Base-by-base conservation (phyloP, 2,888 invertebrate species). In the Lasioglossum figueresi region DNA sequence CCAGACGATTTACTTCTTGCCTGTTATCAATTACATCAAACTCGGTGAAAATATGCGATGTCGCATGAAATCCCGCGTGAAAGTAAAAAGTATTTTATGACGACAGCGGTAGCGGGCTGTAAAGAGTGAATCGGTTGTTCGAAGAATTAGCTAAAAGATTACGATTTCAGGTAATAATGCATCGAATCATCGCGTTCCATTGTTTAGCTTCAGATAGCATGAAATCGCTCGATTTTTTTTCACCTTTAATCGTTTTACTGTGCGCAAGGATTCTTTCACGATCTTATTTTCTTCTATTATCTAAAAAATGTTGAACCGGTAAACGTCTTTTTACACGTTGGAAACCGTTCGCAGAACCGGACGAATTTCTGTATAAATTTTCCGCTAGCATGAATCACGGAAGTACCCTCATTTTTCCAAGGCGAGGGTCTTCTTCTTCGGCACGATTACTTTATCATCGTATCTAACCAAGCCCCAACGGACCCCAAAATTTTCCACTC, bases 401-500 rank as follows among this genome's bases (percentile, higher is more conserved):
- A 37, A 34, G 34, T 73, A 48, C 31, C 66, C 37, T 34, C n/a
- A 27, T 37, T 19, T 19, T 27, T 10, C 37, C 27, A 16, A 12
- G 8, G 10, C 16, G 23, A n/a, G 23, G 34, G 45, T 27, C 14
- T 66, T n/a, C 31, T 34, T 63, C 31, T 68, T 45, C 34, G 66
- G 5, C 45, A 52, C 48, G 16, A 40, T 77, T 68, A 37, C 23
- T 56, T 71, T 75, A 84, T 84, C 74, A 40, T 74, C 37, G 48
- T 70, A 66, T 71, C 59, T 52, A 2, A 14, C 14, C 43, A 14
- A 12, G 23, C 56, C 27, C 10, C 16, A 45, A 48, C 23, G 37
- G 27, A 12, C n/a, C 48, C 59, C 10, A 83, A 83, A 66, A 84
- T 66, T 84, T 84, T 84, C 84, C 84, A 75, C 31, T 83, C 63